Conservation (phyloP, 2,888 invertebrate species). For the Tortrix viridana region DNA sequence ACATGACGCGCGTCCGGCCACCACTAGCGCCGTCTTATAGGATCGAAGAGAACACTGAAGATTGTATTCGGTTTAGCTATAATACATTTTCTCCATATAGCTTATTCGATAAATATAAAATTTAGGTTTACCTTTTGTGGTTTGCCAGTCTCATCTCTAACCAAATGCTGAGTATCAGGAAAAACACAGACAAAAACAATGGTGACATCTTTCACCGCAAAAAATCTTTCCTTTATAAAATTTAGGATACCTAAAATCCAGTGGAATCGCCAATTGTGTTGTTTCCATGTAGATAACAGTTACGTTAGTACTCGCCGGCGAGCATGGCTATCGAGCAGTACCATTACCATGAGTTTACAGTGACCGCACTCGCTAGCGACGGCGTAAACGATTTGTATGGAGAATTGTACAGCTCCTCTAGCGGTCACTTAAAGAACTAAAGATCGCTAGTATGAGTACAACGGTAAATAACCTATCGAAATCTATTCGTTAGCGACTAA, state of each 20-base stretch:
- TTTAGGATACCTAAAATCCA: neutral
- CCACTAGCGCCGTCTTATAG: constrained; percentile 60
- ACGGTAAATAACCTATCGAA: too few species aligned
- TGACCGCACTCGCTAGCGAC: too few species aligned
- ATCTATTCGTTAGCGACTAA: too few species aligned
- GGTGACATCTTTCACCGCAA: constrained; percentile 6
- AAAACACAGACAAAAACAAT: constrained; percentile 18
- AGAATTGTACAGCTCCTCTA: too few species aligned
- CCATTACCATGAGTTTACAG: too few species aligned
- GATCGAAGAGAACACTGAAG: constrained; percentile 52
- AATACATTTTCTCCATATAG: constrained; percentile 48
- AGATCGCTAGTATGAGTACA: too few species aligned
- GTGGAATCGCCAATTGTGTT: constrained; percentile 3
- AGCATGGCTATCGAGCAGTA: too few species aligned
- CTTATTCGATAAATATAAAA: too few species aligned
- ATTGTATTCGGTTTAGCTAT: constrained; percentile 55
- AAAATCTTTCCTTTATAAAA: constrained; percentile 1
- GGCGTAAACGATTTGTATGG: too few species aligned
- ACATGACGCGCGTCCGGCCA: constrained; percentile 72
- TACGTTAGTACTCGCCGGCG: too few species aligned
- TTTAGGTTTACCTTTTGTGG: neutral
- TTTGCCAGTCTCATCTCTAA: constrained; percentile 5
- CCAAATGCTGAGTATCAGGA: constrained; percentile 14
- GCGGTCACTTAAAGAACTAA: too few species aligned
- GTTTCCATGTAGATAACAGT: constrained; percentile 4